Base-by-base conservation (phyloP, 2,797 vertebrate genomes). In the Heterohyrax brucei region DNA sequence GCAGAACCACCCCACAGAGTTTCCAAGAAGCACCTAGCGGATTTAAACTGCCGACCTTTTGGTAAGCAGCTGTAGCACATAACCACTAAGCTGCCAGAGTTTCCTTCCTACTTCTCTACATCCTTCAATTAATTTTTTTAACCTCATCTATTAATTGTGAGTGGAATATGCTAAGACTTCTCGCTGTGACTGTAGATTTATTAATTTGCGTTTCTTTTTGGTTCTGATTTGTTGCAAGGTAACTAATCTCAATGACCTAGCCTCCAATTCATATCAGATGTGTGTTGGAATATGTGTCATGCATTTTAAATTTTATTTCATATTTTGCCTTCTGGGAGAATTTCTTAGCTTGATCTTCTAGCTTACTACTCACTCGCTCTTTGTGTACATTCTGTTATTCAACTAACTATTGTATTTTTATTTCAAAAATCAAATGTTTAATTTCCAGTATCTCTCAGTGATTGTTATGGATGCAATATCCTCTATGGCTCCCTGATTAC, bases 281-380 rank as follows among this genome's bases (percentile, higher is more conserved):
- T 81, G 24, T 62, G 2, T 76, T 80, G 53, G 46, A 75, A 77
- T 10, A 61, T 81, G 16, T 62, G 12, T 24, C 9, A 4, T 4
- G 6, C 50, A 26, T 83, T 70, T 82, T 80, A 16, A 18, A 81
- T 77, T 91, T 83, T 86, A 64, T 90, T 93, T 68, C 30, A 28
- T 16, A 46, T 72, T 89, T 96, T 94, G 70, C 39, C 78, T 88
- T 44, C n/a, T 53, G 72, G 59, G 33, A 87, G 68, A 86, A 86
- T 87, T 84, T 87, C 22, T 89, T 68, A 75, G 13, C 4, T 93
- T 78, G 30, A 10, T 46, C 56, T 96, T 89, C 7, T 14, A 44
- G 9, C 59, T 80, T 85, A 72, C 21, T 92, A 72, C 18, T 89
- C 18, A 24, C n/a, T 79, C 64, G 2, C 7, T 91, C 46, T 89